Conservation (phyloP, 2,888 invertebrate species). For the Cyaniris semiargus region DNA sequence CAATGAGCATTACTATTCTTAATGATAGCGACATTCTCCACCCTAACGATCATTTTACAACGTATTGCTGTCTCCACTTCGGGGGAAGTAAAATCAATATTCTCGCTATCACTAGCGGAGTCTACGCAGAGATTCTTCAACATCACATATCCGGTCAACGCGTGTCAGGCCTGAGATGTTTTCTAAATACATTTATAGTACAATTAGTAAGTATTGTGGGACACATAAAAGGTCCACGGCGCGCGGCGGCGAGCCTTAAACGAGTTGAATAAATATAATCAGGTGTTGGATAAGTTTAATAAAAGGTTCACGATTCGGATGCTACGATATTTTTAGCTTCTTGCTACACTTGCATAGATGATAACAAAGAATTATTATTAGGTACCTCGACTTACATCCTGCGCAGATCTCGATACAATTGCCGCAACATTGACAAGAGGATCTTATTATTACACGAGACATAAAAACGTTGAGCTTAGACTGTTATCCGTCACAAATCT, state of each 20-base stretch:
- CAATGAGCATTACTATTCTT: conserved; percentile 31
- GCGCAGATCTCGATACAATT: not conserved
- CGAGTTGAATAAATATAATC: not conserved
- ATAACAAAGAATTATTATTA: not conserved
- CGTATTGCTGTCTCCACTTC: conserved; percentile 4
- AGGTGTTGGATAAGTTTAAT: conserved; percentile 5
- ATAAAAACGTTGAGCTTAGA: not conserved
- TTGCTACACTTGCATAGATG: not conserved
- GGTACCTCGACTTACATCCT: not conserved
- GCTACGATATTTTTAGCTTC: not conserved
- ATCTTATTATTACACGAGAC: not conserved
- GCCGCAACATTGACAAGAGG: not conserved
- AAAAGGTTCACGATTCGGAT: not conserved
- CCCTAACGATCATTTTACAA: conserved; percentile 25
- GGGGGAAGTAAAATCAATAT: conserved; percentile 14
- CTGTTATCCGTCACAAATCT: conserved; percentile 18
- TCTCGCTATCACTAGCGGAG: not conserved
- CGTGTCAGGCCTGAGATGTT: not conserved
- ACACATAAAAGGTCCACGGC: not conserved
- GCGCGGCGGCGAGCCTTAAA: not conserved
- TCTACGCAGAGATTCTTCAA: not conserved
- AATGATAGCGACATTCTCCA: conserved; percentile 21
- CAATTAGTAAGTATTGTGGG: conserved; percentile 7
- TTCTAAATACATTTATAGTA: conserved; percentile 6
- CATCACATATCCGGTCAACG: not conserved